phyloP scores from a whole-genome alignment of 1,140 invertebrate species.

The Pseudobourletiella spinata region DNA sequence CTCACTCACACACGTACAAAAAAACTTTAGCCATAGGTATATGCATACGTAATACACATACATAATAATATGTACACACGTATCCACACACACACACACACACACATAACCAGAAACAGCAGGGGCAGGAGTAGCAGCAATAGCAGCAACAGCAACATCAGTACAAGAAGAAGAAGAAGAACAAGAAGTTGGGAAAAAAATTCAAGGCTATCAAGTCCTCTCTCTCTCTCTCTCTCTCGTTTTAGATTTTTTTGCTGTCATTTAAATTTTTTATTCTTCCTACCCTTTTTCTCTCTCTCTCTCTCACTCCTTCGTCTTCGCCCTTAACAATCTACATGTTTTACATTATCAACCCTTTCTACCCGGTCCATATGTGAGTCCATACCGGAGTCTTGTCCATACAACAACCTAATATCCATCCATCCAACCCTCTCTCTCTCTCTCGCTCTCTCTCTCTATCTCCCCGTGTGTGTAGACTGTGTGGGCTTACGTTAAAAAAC shows the following conservation, averaged over 20 bases:
- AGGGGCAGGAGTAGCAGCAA: no score
- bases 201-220: slow-evolving; percentile 6
- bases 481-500: neutral
- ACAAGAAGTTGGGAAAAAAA: neutral
- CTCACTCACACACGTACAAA: no score
- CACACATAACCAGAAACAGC: no score
- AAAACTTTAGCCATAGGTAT: neutral
- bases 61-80: no score
- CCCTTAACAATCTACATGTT: neutral
- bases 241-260: slow-evolving; percentile 3
- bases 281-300: slow-evolving; percentile 7
- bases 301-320: neutral
- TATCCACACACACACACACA: no score
- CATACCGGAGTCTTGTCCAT: no score
- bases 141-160: no score
- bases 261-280: slow-evolving; percentile 7
- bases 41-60: no score
- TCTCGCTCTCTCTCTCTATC: no score
- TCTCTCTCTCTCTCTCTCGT: neutral
- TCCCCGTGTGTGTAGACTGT: neutral
- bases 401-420: no score
- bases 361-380: neutral
- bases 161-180: neutral
- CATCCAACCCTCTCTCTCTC: no score
- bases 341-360: neutral